Conservation (phyloP, 2,797 vertebrate genomes). For the Myioborus miniatus region DNA sequence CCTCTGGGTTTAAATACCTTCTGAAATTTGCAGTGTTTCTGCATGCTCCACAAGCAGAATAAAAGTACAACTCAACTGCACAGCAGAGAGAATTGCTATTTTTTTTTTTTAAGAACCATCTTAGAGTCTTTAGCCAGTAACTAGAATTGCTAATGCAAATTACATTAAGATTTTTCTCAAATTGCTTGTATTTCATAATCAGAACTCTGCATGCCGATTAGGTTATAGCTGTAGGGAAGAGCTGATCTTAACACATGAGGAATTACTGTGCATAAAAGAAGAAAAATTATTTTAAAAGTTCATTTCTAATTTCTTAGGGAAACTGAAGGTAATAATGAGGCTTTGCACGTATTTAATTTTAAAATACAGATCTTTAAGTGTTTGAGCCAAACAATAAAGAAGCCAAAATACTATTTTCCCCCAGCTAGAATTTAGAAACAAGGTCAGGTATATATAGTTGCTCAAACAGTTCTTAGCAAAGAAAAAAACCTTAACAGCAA, state of each 20-base stretch:
- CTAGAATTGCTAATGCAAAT: conserved; percentile 20
- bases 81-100: neutral
- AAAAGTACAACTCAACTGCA: neutral
- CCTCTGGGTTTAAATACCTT: neutral
- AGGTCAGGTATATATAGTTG: neutral
- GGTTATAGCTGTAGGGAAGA: conserved; percentile 34
- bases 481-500: neutral
- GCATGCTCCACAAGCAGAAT: neutral
- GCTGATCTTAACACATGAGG: conserved; percentile 28
- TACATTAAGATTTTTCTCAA: conserved; percentile 27
- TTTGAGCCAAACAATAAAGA: neutral
- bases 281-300: conserved; percentile 53
- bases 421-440: conserved; percentile 6
- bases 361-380: neutral
- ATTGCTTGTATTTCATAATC: conserved; percentile 41
- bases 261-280: conserved; percentile 24
- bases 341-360: neutral
- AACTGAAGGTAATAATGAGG: conserved; percentile 5
- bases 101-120: neutral
- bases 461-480: neutral
- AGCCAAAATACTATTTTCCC: neutral
- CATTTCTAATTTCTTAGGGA: conserved; percentile 25
- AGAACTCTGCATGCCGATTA: conserved; percentile 36
- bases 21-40: neutral
- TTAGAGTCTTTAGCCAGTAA: conserved; percentile 33